Evolutionary conservation across 2,888 invertebrate genomes (phyloP), one percentile per base, ranked within the genome.

Genomic region (Sminthurides aquaticus): DNA sequence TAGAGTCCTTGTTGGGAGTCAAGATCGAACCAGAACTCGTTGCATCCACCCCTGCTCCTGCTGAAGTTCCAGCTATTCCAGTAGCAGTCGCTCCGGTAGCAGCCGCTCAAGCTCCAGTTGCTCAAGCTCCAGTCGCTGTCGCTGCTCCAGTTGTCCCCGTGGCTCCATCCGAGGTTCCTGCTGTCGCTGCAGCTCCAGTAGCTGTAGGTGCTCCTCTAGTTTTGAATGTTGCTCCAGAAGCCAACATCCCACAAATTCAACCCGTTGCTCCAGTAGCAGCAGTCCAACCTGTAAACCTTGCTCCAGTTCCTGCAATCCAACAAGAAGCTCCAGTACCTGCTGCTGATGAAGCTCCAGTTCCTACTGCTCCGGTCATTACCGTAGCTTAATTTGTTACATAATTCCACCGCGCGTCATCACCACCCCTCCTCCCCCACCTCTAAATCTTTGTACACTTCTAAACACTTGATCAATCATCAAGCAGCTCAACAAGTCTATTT

Each of bases 1-100:
- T 73, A 20, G 71, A 73, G 43, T 43, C 64, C 22, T 60, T 70
- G 54, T 60, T 72, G 49, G 74, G 74, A 64, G 67, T 74, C 15
- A 72, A 72, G 57, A 49, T 71, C 8, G 69, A 68, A 34, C 59
- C 70, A 15, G 71, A 71, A 28, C 57, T 69, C 3, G 68, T 71
- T 20, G 66, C 52, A 27, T 20, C 25, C 11, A 63, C 69, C 18
- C 43, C 49, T 18, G 52, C 62, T 2, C 52, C 67, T n/a, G 48
- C 63, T 0, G 29, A 65, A 25, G 28, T 61, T n/a, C 22, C 67
- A 15, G 55, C 62, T 15, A 20, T 20, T 20, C 52, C 28, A 26
- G 43, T 52, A 15, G 26, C 66, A 20, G 64, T 49, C 27, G 67
- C 60, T 28, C 65, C 62, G 25, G 54, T 52, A 5, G 11, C 26